Evolutionary conservation across 2,797 vertebrate species (phyloP), one percentile per base, ranked within the genome.

Genomic region (Myotis planiceps): DNA sequence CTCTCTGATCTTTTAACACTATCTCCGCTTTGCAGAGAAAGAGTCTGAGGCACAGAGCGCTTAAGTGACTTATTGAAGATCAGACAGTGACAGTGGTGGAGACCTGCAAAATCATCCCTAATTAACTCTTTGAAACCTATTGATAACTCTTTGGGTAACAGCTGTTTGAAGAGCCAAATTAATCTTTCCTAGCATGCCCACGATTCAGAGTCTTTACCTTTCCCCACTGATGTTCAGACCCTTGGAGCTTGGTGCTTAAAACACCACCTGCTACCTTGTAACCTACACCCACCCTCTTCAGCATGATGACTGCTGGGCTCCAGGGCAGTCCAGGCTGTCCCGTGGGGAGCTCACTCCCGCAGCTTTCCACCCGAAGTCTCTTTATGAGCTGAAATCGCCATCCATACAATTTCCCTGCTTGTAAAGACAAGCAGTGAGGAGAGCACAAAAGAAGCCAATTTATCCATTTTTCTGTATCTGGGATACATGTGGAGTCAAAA

Each of bases 381-480:
- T 88, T 97, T 65, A 29, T 45, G 14, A 80, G 88, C 47, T 66
- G 49, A 91, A 87, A 84, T 34, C 47, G 47, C 69, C 74, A 90
- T 53, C 34, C 34, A 68, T 55, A 96, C 76, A 85, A 23, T 93
- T 97, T 58, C 39, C 47, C 72, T 75, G 21, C 19, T 92, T 55
- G 74, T 55, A 76, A 86, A 96, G 71, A 89, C 45, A 87, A 84
- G 71, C 45, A 80, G 32, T 55, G 81, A 91, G 32, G 88, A 95
- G 32, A 95, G 60, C 76, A 95, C 91, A 94, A 97, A 97, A 92
- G 80, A 89, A 92, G 68, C 76, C 94, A 93, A 92, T 97, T 95
- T 94, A 96, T 78, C 79, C 86, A 96, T 90, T 95, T 98, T 96
- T 97, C 92, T 93, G n/a, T 82, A 68, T 88, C 93, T 85, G 47